A percentile compares a stretch with the other conserved stretches of the same genome.
Evolutionary conservation across 2,888 invertebrate genomes (phyloP).

Genomic region (Conistra vaccinii): DNA sequence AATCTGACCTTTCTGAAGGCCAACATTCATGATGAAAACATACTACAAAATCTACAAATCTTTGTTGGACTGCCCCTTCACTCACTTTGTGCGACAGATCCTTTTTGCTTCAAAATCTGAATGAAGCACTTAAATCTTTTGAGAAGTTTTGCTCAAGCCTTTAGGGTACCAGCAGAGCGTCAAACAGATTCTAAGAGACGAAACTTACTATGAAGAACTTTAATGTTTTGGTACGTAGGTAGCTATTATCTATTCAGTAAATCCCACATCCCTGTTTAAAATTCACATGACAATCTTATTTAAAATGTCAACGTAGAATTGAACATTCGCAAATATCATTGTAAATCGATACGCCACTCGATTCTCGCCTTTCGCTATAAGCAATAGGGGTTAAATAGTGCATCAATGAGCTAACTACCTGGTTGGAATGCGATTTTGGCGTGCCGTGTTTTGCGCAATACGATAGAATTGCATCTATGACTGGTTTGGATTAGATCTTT

Average conservation of each 20-base stretch:
- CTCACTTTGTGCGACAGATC: not conserved
- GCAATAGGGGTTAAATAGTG: slow-evolving; percentile 60
- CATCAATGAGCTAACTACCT: slow-evolving; percentile 64
- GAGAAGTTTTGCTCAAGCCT: not conserved
- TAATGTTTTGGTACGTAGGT: not conserved
- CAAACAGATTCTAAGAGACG: not conserved
- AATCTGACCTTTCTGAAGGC: not conserved
- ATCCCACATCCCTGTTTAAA: slow-evolving; percentile 52
- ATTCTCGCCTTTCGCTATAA: slow-evolving; percentile 54
- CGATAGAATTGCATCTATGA: slow-evolving; percentile 75
- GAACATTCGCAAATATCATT: slow-evolving; percentile 58
- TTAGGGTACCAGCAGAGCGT: not conserved
- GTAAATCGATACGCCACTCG: slow-evolving; percentile 58
- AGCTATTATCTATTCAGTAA: slow-evolving; percentile 5
- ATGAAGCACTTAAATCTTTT: slow-evolving; percentile 3
- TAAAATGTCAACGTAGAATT: slow-evolving; percentile 61
- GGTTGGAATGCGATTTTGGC: slow-evolving; percentile 74
- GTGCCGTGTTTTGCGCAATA: slow-evolving; percentile 75
- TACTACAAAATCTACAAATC: not conserved
- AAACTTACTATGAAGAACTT: not conserved
- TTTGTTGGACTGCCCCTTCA: not conserved
- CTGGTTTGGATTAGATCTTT: slow-evolving; percentile 76
- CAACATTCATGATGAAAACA: too few relatives aligned
- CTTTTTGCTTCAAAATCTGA: not conserved
- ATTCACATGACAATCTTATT: slow-evolving; percentile 56